Percentiles rank a stretch among this genome's conserved stretches.
phyloP scores from a whole-genome alignment of 2,888 invertebrate genomes.

The Heteropelma amictum region DNA sequence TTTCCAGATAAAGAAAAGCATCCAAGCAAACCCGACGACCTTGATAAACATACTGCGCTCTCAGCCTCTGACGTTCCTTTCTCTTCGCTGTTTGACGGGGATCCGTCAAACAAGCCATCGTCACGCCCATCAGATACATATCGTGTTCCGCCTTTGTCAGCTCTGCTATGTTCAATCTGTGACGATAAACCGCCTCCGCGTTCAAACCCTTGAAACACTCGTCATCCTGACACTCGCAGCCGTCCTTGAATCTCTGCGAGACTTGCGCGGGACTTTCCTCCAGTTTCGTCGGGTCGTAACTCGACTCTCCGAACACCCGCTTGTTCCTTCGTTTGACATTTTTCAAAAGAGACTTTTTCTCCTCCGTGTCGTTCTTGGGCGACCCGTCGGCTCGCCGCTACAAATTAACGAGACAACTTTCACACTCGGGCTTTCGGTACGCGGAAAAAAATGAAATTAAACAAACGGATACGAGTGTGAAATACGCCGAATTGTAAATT shows the following conservation, averaged over 20 bases:
- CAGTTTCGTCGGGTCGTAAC: slow-evolving; percentile 82
- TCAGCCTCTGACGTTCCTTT: slow-evolving; percentile 85
- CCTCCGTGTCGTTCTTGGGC: not conserved
- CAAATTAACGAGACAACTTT: too few relatives aligned
- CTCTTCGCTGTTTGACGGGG: slow-evolving; percentile 85
- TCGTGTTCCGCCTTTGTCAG: slow-evolving; percentile 89
- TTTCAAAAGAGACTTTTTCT: slow-evolving; percentile 69
- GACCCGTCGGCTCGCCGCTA: too few relatives aligned
- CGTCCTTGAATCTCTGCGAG: slow-evolving; percentile 83
- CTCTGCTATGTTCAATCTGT: slow-evolving; percentile 88
- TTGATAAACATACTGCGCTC: slow-evolving; percentile 88
- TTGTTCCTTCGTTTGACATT: slow-evolving; percentile 79
- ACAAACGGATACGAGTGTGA: too few relatives aligned
- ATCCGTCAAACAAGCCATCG: slow-evolving; percentile 88
- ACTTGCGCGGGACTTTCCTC: slow-evolving; percentile 86
- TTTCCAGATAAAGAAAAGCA: slow-evolving; percentile 88
- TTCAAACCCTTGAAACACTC: slow-evolving; percentile 88
- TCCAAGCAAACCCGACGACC: slow-evolving; percentile 88
- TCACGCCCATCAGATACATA: slow-evolving; percentile 92
- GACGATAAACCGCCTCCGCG: slow-evolving; percentile 87
- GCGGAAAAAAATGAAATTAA: too few relatives aligned
- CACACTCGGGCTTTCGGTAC: too few relatives aligned
- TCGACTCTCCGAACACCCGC: slow-evolving; percentile 77
- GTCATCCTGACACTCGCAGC: slow-evolving; percentile 88
- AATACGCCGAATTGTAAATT: too few relatives aligned